Evolutionary conservation across 2,797 vertebrate species (phyloP), one percentile per base, ranked within the genome.

Genomic region (Orientallactaga sibirica): DNA sequence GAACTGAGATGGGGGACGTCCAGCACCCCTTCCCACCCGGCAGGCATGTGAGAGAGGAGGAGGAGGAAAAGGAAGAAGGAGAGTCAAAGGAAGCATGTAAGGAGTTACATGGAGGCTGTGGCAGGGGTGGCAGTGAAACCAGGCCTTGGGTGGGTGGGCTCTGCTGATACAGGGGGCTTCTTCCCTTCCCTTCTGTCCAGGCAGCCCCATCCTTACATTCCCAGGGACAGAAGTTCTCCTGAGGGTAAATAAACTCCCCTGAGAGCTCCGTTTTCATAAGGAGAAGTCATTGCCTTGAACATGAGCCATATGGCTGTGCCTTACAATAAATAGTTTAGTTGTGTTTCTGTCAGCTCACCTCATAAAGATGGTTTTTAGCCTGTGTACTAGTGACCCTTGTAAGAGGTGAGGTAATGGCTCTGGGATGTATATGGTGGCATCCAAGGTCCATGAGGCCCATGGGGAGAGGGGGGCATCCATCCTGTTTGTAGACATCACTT

Each of bases 341-440:
- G n/a, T 76, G 41, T 91, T 92, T 95, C 91, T 93, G 71, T 93
- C 73, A 3, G 37, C 37, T 93, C 93, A 90, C 91, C 88, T 94
- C 67, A 3, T 96, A 95, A 96, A 96, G 76, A 88, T 84, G 82
- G 75, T 22, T 92, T 94, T 92, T 66, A 48, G 66, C 43, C 82
- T n/a, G 27, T 1, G 3, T 29, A 20, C 29, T 37, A 33, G 58
- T 78, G 82, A 91, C 61, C 22, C 55, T 62, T 64, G 73, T 68
- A 86, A 79, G 92, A 48, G 52, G 24, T 67, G 78, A 94, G 62
- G 71, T 20, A 24, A 64, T 29, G 81, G 7, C 86, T 88, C 58
- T 24, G 71, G 86, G 88, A 86, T 82, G 37, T 4, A 19, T 22
- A 7, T 37, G 71, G 48, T n/a, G 22, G 37, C 14, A 55, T 84